Percentiles rank a stretch among this genome's conserved stretches.
Conservation (phyloP, 2,113 vertebrate genomes). For the Ciconia boyciana region DNA sequence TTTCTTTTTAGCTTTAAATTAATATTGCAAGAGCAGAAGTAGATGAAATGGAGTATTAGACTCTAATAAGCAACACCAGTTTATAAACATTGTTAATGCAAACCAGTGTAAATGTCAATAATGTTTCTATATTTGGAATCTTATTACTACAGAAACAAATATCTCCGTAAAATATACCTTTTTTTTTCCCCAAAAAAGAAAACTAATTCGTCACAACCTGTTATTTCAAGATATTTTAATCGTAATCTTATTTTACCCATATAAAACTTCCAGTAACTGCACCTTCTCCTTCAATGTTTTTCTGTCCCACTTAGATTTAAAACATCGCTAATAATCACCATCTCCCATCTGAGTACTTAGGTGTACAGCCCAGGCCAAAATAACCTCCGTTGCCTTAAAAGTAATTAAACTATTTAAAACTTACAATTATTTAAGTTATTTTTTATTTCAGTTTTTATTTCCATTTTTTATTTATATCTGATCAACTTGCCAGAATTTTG, state of each 20-base stretch:
- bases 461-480: neutral
- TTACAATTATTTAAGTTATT: neutral
- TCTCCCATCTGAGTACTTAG: neutral
- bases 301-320: neutral
- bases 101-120: neutral
- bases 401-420: neutral
- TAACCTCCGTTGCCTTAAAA: neutral
- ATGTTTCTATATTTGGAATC: neutral
- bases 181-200: neutral
- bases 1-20: neutral
- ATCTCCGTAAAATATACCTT: neutral
- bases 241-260: neutral
- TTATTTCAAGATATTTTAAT: neutral
- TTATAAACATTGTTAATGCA: neutral
- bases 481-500: neutral
- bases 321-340: neutral
- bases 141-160: neutral
- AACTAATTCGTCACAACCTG: neutral
- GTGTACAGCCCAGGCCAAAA: neutral
- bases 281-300: neutral
- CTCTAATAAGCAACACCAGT: neutral
- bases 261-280: neutral
- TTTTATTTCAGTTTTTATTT: neutral
- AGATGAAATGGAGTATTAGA: neutral
- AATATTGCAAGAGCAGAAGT: neutral